These are phyloP conservation scores for Eremobia ochroleuca DNA, from an alignment of 2,888 invertebrate genomes.

Conservation along the genomic window DNA sequence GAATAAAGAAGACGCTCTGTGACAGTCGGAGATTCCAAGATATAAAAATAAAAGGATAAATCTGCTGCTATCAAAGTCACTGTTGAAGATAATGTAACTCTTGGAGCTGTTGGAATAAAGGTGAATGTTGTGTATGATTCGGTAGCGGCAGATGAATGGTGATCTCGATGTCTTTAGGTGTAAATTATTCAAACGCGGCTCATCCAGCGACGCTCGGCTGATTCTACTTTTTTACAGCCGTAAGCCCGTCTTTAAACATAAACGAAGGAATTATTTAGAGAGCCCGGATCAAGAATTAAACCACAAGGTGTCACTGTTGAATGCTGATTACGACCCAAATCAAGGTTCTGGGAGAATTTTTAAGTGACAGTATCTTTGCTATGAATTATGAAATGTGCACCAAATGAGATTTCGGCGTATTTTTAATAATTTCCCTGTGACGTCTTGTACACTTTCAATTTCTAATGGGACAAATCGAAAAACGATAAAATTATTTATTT, in stretches of 20 bases:
- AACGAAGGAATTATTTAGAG: conserved; percentile 84
- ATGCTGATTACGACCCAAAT: conserved; percentile 76
- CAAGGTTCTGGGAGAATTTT: conserved; percentile 66
- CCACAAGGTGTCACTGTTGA: conserved; percentile 77
- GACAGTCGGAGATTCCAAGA: conserved; percentile 81
- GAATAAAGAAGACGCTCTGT: conserved; percentile 81
- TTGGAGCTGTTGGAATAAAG: conserved; percentile 66
- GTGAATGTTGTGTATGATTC: conserved; percentile 15
- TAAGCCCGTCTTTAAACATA: conserved; percentile 84
- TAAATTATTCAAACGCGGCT: conserved; percentile 89
- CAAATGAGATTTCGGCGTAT: conserved; percentile 30
- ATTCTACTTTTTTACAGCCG: conserved; percentile 84
- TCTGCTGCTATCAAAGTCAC: conserved; percentile 38
- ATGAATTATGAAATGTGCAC: conserved; percentile 57
- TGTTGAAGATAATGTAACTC: conserved; percentile 53
- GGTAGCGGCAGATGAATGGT: conserved; percentile 70
- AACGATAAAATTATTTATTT: not conserved
- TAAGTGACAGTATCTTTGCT: conserved; percentile 66
- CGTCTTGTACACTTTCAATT: not conserved
- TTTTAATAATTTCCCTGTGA: conserved; percentile 6
- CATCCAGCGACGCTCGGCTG: conserved; percentile 82
- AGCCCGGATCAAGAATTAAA: conserved; percentile 81
- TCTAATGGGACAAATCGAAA: not conserved
- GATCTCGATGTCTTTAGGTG: conserved; percentile 86
- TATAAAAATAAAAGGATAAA: conserved; percentile 73